A percentile compares a stretch with the other conserved stretches of the same genome.
phyloP scores from a whole-genome alignment of 2,113 vertebrate genomes.

The Melanerpes formicivorus region DNA sequence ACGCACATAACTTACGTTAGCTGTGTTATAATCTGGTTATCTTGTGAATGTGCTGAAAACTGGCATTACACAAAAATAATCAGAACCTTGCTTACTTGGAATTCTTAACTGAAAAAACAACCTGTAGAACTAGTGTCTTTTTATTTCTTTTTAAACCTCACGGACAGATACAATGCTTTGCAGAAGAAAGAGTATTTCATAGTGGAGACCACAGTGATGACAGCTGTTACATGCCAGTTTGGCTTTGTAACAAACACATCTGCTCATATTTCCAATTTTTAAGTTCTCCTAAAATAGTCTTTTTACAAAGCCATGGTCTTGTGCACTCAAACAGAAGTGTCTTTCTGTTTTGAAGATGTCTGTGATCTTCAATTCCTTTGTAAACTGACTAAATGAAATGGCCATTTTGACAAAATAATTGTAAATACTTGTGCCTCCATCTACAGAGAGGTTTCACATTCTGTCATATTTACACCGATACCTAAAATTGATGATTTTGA shows the following conservation, averaged over 20 bases:
- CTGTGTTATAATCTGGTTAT: background rate
- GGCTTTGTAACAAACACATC: slow-evolving; percentile 14
- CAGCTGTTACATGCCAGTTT: background rate
- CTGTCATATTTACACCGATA: background rate
- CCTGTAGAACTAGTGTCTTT: background rate
- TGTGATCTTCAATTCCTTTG: background rate
- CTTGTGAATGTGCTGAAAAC: background rate
- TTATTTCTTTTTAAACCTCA: background rate
- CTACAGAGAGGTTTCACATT: background rate
- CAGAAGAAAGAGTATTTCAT: slow-evolving; percentile 26
- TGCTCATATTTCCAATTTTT: background rate
- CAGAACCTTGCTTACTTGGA: background rate
- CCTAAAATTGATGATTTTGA: background rate
- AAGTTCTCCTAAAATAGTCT: slow-evolving; percentile 13
- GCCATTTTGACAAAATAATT: background rate
- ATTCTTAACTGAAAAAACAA: background rate
- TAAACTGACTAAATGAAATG: background rate
- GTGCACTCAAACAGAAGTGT: background rate
- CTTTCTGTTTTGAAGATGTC: background rate
- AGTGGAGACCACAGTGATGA: background rate
- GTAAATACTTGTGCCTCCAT: background rate
- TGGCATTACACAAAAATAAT: background rate
- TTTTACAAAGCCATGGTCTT: background rate
- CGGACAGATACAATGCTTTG: background rate
- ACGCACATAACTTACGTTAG: accelerated